Base-by-base conservation (phyloP, 1,140 invertebrate genomes). In the Cyrtorhinus lividipennis region DNA sequence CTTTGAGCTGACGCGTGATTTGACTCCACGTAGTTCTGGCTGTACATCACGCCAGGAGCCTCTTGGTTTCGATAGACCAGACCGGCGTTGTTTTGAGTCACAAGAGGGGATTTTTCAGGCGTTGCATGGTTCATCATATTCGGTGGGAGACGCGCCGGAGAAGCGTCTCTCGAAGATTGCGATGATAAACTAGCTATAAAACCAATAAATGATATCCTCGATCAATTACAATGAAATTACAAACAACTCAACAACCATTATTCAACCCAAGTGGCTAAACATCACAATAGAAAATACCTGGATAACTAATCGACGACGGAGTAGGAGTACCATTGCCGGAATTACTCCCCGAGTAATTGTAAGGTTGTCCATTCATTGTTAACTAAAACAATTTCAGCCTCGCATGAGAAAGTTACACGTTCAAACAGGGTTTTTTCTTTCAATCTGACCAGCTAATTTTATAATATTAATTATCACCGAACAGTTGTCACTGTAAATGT, bases 171-270 rank as follows among this genome's bases (percentile, higher is more conserved):
- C 12, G 69, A 70, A 20, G 69, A 70, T 24, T 70, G 66, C 10
- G 68, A 70, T n/a, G 69, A 70, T 44, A 70, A 60, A 63, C 68
- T 69, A 24, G 64, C 68, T 70, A 62, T 15, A 69, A 69, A 24
- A 44, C 48, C 62, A 30, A 45, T 15, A 38, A 61, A 13, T 13
- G 26, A 12, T 12, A 18, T n/a, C 3, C 23, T 8, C 2, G 30
- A 44, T 44, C 48, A 56, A 20, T 10, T 56, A 18, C 15, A 56
- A 56, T 56, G 10, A 5, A 38, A 26, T n/a, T n/a, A 27, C 23
- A 61, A 18, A 44, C 18, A 23, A 61, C 23, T 26, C 13, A 23
- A 20, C 18, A n/a, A 38, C 10, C 10, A 38, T 18, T 44, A n/a
- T n/a, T n/a, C n/a, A n/a, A n/a, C n/a, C n/a, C n/a, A n/a, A n/a